Evolutionary conservation across 2,888 invertebrate species (phyloP).

Genomic region (Coecobrya sp.): DNA sequence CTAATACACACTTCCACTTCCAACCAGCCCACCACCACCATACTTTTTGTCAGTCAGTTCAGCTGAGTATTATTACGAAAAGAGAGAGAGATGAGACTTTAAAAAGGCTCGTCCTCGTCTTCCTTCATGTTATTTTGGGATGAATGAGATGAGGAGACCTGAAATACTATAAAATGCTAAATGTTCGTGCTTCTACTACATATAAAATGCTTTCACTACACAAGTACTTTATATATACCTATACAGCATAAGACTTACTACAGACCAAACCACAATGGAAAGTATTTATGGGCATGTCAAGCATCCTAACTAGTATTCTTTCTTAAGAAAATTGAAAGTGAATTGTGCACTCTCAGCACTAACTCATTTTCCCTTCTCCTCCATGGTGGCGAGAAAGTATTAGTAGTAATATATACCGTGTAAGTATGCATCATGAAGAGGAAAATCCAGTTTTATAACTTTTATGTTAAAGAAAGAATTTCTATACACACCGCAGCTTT

Average conservation of each 20-base stretch:
- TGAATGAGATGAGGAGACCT: constrained; percentile 5
- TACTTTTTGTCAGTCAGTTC: constrained; percentile 39
- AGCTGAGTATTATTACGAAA: constrained; percentile 5
- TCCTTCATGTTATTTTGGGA: neutral
- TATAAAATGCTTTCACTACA: neutral
- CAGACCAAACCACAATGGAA: constrained; percentile 38
- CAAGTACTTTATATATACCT: neutral
- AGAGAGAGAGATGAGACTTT: constrained; percentile 36
- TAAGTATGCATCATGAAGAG: constrained; percentile 28
- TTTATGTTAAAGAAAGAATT: neutral
- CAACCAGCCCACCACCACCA: constrained; percentile 47
- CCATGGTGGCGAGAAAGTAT: neutral
- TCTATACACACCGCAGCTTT: neutral
- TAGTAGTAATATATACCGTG: constrained; percentile 25
- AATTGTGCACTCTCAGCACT: constrained; percentile 81
- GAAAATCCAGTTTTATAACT: constrained; percentile 16
- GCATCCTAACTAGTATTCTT: constrained; percentile 74
- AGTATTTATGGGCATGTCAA: constrained; percentile 80
- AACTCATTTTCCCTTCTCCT: constrained; percentile 50
- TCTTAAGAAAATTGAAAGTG: constrained; percentile 79
- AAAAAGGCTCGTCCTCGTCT: constrained; percentile 44
- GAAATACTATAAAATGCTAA: constrained; percentile 31
- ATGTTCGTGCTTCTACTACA: neutral
- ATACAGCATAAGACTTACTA: neutral
- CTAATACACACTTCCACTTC: neutral